These are phyloP conservation scores for Volucella zonaria DNA, from an alignment of 2,888 invertebrate species.

Conservation along the genomic window DNA sequence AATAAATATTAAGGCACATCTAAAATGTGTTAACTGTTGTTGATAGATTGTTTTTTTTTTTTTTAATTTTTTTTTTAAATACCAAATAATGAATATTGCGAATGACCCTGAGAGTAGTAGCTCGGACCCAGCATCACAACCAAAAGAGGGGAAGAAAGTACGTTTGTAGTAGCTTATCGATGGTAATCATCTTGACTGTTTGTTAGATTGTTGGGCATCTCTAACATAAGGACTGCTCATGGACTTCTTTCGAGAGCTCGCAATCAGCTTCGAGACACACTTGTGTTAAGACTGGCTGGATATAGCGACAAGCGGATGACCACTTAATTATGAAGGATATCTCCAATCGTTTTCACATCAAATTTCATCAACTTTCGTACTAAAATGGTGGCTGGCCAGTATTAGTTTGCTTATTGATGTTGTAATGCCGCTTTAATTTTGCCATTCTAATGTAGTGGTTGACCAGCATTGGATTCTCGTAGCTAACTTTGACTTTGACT, in stretches of 20 bases:
- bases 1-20: conserved; percentile 60
- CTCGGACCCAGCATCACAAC: conserved; percentile 75
- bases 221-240: conserved; percentile 52
- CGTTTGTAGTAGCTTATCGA: conserved; percentile 41
- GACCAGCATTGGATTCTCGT: no score
- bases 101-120: conserved; percentile 76
- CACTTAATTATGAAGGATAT: conserved; percentile 22
- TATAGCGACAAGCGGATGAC: conserved; percentile 32
- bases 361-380: conserved; percentile 42
- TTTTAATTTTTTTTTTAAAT: conserved; percentile 48
- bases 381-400: conserved; percentile 31
- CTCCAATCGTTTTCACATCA: conserved; percentile 35
- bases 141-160: conserved; percentile 47
- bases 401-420: conserved; percentile 24
- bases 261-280: conserved; percentile 46
- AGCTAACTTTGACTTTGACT: conserved; percentile 1
- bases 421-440: not conserved
- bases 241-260: conserved; percentile 57
- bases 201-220: conserved; percentile 48
- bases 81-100: conserved; percentile 75
- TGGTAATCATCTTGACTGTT: conserved; percentile 57
- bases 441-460: not conserved
- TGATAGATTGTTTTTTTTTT: conserved; percentile 24
- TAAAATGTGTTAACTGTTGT: conserved; percentile 42
- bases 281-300: conserved; percentile 46